phyloP scores from a whole-genome alignment of 2,797 vertebrate species.

The Neopelma chrysocephalum region DNA sequence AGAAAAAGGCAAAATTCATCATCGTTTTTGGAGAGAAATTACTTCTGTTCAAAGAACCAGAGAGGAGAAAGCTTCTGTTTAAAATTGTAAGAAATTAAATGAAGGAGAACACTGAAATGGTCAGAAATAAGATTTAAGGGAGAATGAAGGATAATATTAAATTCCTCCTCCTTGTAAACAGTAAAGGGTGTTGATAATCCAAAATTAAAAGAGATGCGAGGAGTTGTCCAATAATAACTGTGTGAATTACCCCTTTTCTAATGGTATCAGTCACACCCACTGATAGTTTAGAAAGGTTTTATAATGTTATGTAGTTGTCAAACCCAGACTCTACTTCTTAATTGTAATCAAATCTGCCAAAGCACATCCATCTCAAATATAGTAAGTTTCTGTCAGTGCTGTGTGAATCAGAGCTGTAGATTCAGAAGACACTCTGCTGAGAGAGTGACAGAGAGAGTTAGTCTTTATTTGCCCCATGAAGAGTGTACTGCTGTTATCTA shows the following conservation, averaged over 20 bases:
- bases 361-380: rapidly evolving
- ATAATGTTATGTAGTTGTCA: background rate
- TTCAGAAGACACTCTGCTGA: background rate
- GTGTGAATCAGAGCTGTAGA: background rate
- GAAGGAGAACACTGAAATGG: background rate
- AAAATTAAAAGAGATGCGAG: background rate
- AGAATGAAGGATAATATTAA: background rate
- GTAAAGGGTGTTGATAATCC: background rate
- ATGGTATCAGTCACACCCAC: background rate
- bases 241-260: background rate
- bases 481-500: background rate
- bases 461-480: background rate
- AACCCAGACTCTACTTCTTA: background rate
- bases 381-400: background rate
- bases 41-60: background rate
- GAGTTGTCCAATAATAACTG: background rate
- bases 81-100: background rate
- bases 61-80: background rate
- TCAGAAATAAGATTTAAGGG: background rate
- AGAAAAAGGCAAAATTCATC: background rate
- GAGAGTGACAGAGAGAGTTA: background rate
- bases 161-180: background rate
- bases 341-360: background rate
- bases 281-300: background rate
- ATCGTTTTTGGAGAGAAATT: background rate